Evolutionary conservation across 2,888 invertebrate genomes (phyloP).

Genomic region (Chromoteleia sp.): DNA sequence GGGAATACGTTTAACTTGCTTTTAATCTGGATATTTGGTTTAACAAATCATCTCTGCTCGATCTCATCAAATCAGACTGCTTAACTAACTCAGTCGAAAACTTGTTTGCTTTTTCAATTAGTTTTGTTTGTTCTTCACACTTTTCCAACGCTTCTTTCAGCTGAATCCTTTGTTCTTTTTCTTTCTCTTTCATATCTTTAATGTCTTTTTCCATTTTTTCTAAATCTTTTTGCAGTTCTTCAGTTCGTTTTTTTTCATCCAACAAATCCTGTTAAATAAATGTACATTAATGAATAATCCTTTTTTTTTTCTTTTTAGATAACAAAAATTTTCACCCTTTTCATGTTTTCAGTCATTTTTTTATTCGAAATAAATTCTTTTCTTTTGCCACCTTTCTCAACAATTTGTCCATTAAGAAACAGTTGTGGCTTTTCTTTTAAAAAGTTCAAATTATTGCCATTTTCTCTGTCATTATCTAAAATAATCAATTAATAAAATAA

Average conservation of each 20-base stretch:
- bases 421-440: background rate
- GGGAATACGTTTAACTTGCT: too few species aligned
- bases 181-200: constrained; percentile 14
- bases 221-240: constrained; percentile 39
- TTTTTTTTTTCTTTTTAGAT: too few species aligned
- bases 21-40: constrained; percentile 70
- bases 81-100: constrained; percentile 73
- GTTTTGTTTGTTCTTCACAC: constrained; percentile 70
- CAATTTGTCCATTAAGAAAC: background rate
- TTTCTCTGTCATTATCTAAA: constrained; percentile 7
- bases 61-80: constrained; percentile 71
- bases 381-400: background rate
- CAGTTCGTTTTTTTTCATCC: constrained; percentile 19
- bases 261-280: constrained; percentile 27
- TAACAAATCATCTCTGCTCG: constrained; percentile 71
- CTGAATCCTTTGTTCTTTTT: background rate
- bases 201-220: constrained; percentile 11
- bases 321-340: constrained; percentile 14
- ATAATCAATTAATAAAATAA: background rate
- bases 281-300: background rate
- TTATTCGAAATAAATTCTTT: background rate
- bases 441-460: background rate
- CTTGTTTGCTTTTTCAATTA: constrained; percentile 60
- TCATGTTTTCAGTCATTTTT: constrained; percentile 7
- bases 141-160: constrained; percentile 36